Evolutionary conservation across 2,888 invertebrate genomes (phyloP), one percentile per base, ranked within the genome.

Genomic region (Eristalinus sepulchralis): DNA sequence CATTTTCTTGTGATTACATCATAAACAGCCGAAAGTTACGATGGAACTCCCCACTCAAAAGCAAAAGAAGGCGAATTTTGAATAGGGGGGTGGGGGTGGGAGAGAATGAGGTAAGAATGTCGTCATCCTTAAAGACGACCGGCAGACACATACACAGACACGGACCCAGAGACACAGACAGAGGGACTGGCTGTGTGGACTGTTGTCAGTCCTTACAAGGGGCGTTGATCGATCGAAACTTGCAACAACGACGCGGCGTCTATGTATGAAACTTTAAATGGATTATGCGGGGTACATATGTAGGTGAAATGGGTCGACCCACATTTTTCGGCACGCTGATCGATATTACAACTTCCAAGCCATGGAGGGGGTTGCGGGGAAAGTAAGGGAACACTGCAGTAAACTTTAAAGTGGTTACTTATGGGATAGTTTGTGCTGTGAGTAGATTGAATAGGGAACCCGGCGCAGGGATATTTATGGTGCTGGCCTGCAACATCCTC

Each of bases 221-320:
- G 17, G 17, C 17, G 17, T 17, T 47, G 47, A 17, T 47, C 47
- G 47, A 47, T 47, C 17, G 47, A 47, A 64, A 36, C 20, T 13
- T 22, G 34, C 24, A 60, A 64, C 64, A 13, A 36, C 36, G 24
- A 0, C 31, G 20, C 10, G 55, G 33, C 20, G 67, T 47, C 24
- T 66, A 66, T 66, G 33, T 55, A 27, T 27, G 22, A 33, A 34
- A 22, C 9, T 10, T 59, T 22, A 59, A 36, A n/a, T 70, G 36
- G 55, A 70, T 70, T 57, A 70, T 70, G 57, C 33, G 17, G 4
- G 53, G 33, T 24, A 24, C 24, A 59, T 60, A 53, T 53, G 53
- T 11, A 70, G 57, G 57, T 59, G 22, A 53, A 68, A 33, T 70
- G 57, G 55, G 70, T 57, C 33, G 70, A 57, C 57, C 70, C 33